Evolutionary conservation across 2,113 vertebrate genomes (phyloP), one percentile per base, ranked within the genome.

Genomic region (Boleophthalmus pectinirostris): DNA sequence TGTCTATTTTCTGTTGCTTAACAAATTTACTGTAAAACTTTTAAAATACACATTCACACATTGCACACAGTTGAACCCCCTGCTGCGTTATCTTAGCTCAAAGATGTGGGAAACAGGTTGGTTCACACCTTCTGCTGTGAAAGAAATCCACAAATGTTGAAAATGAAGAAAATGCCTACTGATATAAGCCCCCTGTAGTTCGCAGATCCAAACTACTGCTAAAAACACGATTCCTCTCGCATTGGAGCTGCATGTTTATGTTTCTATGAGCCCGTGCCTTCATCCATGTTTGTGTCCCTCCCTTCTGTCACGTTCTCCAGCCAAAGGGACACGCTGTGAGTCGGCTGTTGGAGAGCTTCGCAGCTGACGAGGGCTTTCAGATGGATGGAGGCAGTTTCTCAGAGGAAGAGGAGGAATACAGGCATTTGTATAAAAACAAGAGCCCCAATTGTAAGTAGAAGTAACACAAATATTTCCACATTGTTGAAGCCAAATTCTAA

Each of bases 301-400:
- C 69, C 73, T 70, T 84, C 71, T 78, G 72, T 79, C 71, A 6
- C 45, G 46, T 71, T 81, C 49, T 60, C n/a, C 88, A 94, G 94
- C 82, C 89, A 82, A 96, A 95, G 84, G 96, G 96, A 77, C 94
- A 94, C 18, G 96, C 96, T 0, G 96, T 98, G 81, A 97, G 96
- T 86, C 95, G 94, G 49, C 93, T 99, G n/a, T 90, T 99, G 86
- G 95, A 96, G 88, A 98, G 95, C 89, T 95, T 98, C 51, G 91
- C 96, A 0, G 95, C 95, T 29, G 96, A 98, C n/a, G 95, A 95
- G 0, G 95, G 95, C 84, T 98, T 98, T 18, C 93, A 94, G 72
- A 95, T 99, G 58, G 95, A 95, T 0, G 94, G 95, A 80, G 96
- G 95, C 94, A 97, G 96, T 92, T 97, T 98, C 90, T 98, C 97